These are phyloP conservation scores for Dromiciops gliroides DNA, from an alignment of 2,113 vertebrate genomes.

Conservation along the genomic window DNA sequence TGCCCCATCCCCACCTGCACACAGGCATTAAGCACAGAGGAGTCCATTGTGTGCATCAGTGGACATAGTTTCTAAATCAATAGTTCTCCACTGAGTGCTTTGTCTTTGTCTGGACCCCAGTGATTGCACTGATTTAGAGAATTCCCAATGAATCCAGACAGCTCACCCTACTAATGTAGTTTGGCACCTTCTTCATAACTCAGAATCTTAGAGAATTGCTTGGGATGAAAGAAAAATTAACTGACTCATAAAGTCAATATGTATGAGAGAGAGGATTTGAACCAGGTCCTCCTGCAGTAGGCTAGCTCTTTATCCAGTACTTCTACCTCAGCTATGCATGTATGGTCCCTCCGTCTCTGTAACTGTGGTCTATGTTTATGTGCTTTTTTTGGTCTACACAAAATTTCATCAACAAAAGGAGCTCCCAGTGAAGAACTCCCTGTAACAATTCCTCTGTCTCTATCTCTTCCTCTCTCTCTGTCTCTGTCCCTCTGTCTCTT, in stretches of 20 bases:
- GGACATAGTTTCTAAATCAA: neutral
- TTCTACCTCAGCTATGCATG: neutral
- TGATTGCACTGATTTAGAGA: neutral
- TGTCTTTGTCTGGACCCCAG: neutral
- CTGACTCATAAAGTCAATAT: neutral
- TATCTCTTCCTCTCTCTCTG: neutral
- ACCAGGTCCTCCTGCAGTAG: neutral
- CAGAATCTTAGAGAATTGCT: neutral
- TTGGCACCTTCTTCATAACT: neutral
- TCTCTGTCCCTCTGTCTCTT: neutral
- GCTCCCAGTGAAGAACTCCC: neutral
- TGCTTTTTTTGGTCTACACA: neutral
- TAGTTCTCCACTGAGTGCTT: neutral
- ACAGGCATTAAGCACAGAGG: neutral
- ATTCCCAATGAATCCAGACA: neutral
- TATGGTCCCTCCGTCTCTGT: neutral
- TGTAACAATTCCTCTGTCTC: neutral
- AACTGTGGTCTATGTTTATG: neutral
- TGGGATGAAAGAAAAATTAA: too few species aligned
- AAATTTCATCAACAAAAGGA: neutral
- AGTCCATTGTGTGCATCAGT: neutral
- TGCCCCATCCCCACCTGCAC: rapidly evolving
- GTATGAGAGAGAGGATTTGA: neutral
- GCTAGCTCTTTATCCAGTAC: neutral
- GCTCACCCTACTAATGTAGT: neutral